Base-by-base conservation (phyloP, 2,113 vertebrate genomes). In the Hippolais icterina region DNA sequence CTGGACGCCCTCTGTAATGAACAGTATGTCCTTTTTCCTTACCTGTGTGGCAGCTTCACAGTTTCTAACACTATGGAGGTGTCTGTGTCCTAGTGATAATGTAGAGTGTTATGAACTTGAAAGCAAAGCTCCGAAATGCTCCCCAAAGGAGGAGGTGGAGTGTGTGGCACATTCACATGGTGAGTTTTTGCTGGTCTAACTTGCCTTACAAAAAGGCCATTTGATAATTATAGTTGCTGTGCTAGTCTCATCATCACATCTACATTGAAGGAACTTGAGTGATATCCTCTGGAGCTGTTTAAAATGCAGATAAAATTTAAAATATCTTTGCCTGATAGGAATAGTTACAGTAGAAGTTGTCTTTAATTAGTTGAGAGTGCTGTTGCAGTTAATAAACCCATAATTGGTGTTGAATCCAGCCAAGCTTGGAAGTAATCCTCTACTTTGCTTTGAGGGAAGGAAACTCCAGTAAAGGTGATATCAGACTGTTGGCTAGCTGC, bases 231-330 rank as follows among this genome's bases (percentile, higher is more conserved):
- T 2, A 52, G 29, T 52, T 89, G 47, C 47, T 90, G 4, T 81
- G 14, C 56, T 72, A 78, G 11, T 84, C 49, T 89, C 28, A 44
- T 49, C 80, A 87, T 88, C 24, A 17, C 25, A 80, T 93, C 60
- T 52, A 24, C 72, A 23, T 15, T 70, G 56, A 50, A 83, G 44
- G 22, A 70, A 59, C 37, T 66, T 77, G 42, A 95, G 42, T 74
- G 59, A 33, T 77, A 5, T 74, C 16, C 41, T 39, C 64, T 95
- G 72, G 64, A 81, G 60, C 59, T 90, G 59, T 92, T 96, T 80
- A 80, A 89, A 93, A 54, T 28, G 6, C 37, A 90, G 65, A 76
- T 63, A 64, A 72, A 63, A 76, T 31, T 68, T 74, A 27, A 27
- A 80, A 57, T 27, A 63, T 66, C 59, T 83, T 83, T 74, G 6